Percentiles rank a stretch among this genome's conserved stretches.
These are phyloP conservation scores for Cylindroiulus punctatus DNA, from an alignment of 2,888 invertebrate genomes.

Conservation along the genomic window DNA sequence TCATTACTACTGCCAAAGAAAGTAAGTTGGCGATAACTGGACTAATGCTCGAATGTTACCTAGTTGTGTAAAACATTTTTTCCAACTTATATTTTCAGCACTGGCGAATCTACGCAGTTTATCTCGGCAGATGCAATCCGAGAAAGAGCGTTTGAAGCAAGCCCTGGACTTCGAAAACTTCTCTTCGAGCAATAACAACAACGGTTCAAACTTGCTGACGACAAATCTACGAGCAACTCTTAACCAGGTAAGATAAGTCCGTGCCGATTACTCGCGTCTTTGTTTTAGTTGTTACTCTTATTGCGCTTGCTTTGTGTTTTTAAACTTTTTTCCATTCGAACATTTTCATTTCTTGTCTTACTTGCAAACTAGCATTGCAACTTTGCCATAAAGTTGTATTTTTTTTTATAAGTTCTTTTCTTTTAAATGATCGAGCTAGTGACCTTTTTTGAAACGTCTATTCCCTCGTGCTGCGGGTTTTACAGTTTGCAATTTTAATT, in stretches of 20 bases:
- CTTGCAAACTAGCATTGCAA: no score
- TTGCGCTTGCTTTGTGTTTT: no score
- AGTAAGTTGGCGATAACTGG: constrained; percentile 67
- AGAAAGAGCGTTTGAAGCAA: constrained; percentile 74
- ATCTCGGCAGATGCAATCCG: constrained; percentile 65
- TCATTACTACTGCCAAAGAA: constrained; percentile 75
- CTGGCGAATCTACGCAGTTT: constrained; percentile 69
- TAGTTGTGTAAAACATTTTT: neutral
- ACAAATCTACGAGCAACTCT: constrained; percentile 60
- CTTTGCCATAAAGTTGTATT: neutral
- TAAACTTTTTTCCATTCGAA: neutral
- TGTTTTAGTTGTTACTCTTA: no score
- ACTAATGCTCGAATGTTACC: neutral
- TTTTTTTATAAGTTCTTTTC: constrained; percentile 1
- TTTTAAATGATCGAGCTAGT: neutral
- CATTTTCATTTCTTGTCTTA: neutral
- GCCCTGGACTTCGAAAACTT: constrained; percentile 70
- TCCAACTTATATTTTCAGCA: constrained; percentile 65
- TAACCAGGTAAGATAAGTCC: constrained; percentile 62
- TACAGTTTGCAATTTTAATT: neutral
- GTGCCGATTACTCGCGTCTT: neutral
- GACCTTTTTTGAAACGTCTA: neutral
- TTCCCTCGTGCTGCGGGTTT: neutral
- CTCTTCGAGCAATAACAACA: constrained; percentile 58
- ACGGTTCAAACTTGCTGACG: constrained; percentile 58